Base-by-base conservation (phyloP, 1,140 invertebrate species). In the Bombus sibiricus region DNA sequence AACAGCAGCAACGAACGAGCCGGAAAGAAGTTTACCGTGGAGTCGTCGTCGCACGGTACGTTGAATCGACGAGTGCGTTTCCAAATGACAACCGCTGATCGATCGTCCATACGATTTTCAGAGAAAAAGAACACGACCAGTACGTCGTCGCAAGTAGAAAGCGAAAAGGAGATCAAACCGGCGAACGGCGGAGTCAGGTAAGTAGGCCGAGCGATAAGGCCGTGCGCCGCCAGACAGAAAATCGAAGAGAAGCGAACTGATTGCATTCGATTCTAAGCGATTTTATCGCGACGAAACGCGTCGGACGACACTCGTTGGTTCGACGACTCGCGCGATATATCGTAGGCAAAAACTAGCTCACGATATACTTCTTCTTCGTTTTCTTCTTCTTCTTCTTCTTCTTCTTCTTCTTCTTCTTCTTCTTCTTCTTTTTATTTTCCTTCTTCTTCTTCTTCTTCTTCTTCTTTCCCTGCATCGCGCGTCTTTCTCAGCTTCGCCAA, bases 1-100 rank as follows among this genome's bases (percentile, higher is more conserved):
- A 93, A 95, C 62, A 95, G 93, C 74, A 95, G 94, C 80, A 94
- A 93, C 83, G 94, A 95, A 76, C 82, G 93, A 22, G 92, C 93
- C 74, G 91, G 86, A 83, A 95, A 93, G 72, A 92, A 88, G 8
- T 68, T 62, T 28, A 74, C 62, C n/a, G 76, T 92, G 3, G 94
- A 94, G 39, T 15, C 81, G 15, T 71, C 85, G 0, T 71, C 85
- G 0, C 78, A 91, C 83, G 94, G 94, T 95, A 92, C 18, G 76
- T 83, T 22, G 34, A 72, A 15, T 72, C 69, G 69, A 28, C 18
- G 47, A 53, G 47, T 22, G 6, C 47, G 18, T 53, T 22, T 22
- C 2, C 34, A 37, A 15, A 37, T 37, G 15, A 37, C 34, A 22
- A 68, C 25, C 37, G 68, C 2, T n/a, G 12, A 41, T 39, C 13